These are phyloP conservation scores for Sericinus montela DNA, from an alignment of 2,888 invertebrate genomes.

Conservation along the genomic window DNA sequence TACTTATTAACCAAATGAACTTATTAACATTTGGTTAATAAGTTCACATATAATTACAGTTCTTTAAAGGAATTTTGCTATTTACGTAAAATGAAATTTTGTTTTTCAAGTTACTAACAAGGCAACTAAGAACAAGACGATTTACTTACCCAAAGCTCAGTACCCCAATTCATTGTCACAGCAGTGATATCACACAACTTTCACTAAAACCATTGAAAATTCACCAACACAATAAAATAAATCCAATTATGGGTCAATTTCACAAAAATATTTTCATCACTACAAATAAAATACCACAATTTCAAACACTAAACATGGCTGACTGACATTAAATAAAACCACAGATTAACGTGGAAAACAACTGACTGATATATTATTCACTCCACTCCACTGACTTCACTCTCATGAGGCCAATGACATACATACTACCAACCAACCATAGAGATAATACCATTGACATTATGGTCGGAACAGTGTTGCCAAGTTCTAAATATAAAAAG, in stretches of 20 bases:
- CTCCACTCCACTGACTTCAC: too few relatives aligned
- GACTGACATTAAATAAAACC: conserved; percentile 57
- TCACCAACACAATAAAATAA: conserved; percentile 56
- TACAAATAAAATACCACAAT: conserved; percentile 55
- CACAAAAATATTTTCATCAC: conserved; percentile 61
- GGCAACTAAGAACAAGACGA: conserved; percentile 25
- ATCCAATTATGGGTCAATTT: conserved; percentile 43
- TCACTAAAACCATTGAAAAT: conserved; percentile 72
- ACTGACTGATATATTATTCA: too few relatives aligned
- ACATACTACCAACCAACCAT: conserved; percentile 20
- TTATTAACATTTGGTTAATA: too few relatives aligned
- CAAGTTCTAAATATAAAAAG: too few relatives aligned
- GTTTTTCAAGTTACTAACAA: conserved; percentile 12
- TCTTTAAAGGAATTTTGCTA: too few relatives aligned
- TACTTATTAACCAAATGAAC: too few relatives aligned
- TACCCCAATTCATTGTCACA: conserved; percentile 83
- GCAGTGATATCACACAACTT: conserved; percentile 60
- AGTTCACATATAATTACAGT: too few relatives aligned
- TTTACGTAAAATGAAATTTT: too few relatives aligned
- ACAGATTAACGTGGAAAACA: conserved; percentile 31
- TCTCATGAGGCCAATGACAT: conserved; percentile 9
- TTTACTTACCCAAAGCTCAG: conserved; percentile 83
- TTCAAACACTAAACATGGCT: conserved; percentile 78
- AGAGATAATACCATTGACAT: too few relatives aligned
- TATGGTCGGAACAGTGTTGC: too few relatives aligned